Evolutionary conservation across 2,888 invertebrate species (phyloP).

Genomic region (Agelastica alni): DNA sequence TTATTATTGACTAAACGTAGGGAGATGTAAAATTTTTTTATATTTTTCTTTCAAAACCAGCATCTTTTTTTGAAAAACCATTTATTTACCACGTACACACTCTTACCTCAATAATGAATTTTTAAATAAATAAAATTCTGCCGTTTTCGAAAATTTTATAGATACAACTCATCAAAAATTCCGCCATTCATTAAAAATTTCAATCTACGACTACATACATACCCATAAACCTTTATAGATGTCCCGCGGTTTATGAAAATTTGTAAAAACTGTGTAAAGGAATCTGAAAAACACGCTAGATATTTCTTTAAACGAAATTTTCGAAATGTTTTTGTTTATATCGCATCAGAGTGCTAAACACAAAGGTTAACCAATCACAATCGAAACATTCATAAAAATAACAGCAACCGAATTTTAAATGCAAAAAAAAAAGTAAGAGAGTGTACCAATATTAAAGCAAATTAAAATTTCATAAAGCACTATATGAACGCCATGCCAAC

Average conservation of each 20-base stretch:
- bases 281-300: conserved; percentile 15
- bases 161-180: conserved; percentile 9
- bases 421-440: conserved; percentile 16
- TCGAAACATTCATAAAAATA: conserved; percentile 44
- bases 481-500: conserved; percentile 12
- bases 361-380: conserved; percentile 57
- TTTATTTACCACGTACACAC: no score
- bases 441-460: conserved; percentile 11
- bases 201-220: conserved; percentile 41
- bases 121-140: no score
- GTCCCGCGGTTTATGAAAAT: conserved; percentile 15
- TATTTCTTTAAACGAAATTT: neutral
- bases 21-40: no score
- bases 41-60: no score
- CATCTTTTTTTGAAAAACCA: no score
- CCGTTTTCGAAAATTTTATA: no score
- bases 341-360: conserved; percentile 24
- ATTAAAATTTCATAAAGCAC: conserved; percentile 15
- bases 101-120: no score
- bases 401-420: conserved; percentile 22
- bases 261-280: conserved; percentile 19
- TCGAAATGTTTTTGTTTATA: neutral
- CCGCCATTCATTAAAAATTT: conserved; percentile 11
- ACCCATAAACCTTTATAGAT: conserved; percentile 37
- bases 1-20: no score